Percentiles rank a stretch among this genome's conserved stretches.
Conservation (phyloP, 2,113 vertebrate genomes). For the Xiphophorus hellerii region DNA sequence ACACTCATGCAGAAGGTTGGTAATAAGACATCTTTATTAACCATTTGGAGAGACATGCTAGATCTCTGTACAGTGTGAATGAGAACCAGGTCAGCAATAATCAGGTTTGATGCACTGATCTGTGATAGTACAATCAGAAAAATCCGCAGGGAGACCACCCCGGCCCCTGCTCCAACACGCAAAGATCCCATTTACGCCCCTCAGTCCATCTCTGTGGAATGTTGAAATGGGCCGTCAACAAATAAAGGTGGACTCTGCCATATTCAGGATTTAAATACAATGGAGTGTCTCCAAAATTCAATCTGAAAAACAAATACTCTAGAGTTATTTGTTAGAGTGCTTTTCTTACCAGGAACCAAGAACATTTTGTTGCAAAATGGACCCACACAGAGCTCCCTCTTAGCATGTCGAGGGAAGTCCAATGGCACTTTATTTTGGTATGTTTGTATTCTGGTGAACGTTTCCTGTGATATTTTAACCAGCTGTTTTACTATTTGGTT, state of each 20-base stretch:
- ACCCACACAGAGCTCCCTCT: neutral
- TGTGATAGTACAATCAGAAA: conserved; percentile 28
- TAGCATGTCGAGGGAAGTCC: no score
- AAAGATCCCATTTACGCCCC: conserved; percentile 41
- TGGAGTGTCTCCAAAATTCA: neutral
- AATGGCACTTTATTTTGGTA: neutral
- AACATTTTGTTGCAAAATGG: neutral
- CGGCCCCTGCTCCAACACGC: conserved; percentile 11
- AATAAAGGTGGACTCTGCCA: conserved; percentile 2
- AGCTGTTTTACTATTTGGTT: conserved; percentile 49
- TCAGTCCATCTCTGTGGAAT: conserved; percentile 53
- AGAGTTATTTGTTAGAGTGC: neutral
- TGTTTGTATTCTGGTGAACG: conserved; percentile 1
- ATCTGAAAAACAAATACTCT: neutral
- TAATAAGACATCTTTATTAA: conserved; percentile 84
- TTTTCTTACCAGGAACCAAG: neutral
- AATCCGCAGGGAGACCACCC: conserved; percentile 18
- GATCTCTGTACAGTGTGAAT: conserved; percentile 81
- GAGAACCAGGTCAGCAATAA: conserved; percentile 58
- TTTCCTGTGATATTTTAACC: conserved; percentile 4
- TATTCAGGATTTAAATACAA: conserved; percentile 18
- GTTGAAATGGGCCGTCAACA: conserved; percentile 13
- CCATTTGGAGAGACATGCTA: conserved; percentile 82
- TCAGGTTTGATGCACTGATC: conserved; percentile 55
- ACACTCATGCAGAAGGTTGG: conserved; percentile 45